Base-by-base conservation (phyloP, 2,888 invertebrate genomes). In the Hoplodrina ambigua region DNA sequence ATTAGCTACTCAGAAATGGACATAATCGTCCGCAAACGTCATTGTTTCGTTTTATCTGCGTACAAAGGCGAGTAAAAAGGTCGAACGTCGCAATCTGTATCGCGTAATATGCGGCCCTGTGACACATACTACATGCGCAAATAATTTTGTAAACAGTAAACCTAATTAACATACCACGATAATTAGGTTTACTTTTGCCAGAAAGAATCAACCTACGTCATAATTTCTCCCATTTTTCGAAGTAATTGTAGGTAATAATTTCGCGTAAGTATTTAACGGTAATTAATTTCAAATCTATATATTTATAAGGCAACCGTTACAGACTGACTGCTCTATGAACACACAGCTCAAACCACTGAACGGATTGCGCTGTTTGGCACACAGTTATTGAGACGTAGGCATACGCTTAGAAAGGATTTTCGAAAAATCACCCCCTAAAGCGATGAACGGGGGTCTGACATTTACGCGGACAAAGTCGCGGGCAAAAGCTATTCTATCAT, bases 31-130 rank as follows among this genome's bases (percentile, higher is more conserved):
- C 56, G 69, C 68, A 68, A 70, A 62, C 80, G 75, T 73, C 70
- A 80, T 76, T 78, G 77, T 84, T 72, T 77, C 64, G 58, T 76
- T 79, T 61, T 76, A 84, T 79, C 76, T 63, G 33, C 44, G 58
- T 54, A 71, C 65, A 69, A 69, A 73, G 72, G 69, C 58, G 60
- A 73, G 57, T 75, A 78, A 79, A 78, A 80, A 82, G 70, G 78
- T 82, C 71, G 72, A 55, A 53, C 62, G 49, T 70, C 62, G 63
- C 66, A 53, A 80, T 77, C 78, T 64, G 69, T 69, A 70, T 69
- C 78, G 66, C 65, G 63, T 77, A 70, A 66, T 72, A 57, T 61
- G 19, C 68, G 56, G 59, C 70, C 67, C 66, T 81, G 61, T 64
- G 77, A 77, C 63, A 81, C 58, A 68, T 60, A 74, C 55, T 53